phyloP scores from a whole-genome alignment of 1,140 invertebrate genomes.

The Heterodera schachtii region DNA sequence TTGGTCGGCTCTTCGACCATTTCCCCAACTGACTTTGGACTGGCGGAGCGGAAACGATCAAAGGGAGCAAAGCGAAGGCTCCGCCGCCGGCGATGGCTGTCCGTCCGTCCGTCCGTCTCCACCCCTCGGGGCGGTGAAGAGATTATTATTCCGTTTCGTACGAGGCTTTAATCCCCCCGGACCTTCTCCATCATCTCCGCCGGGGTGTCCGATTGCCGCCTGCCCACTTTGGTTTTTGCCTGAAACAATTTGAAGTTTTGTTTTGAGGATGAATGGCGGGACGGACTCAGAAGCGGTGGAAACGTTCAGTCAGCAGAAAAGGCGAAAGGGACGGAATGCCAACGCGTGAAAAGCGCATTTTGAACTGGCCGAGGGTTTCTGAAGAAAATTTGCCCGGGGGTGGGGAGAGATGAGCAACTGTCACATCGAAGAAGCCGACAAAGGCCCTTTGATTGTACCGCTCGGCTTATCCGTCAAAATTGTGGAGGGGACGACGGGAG shows the following conservation, averaged over 20 bases:
- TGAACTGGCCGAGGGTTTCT: background rate
- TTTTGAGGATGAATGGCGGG: background rate
- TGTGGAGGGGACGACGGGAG: background rate
- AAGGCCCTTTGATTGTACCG: background rate
- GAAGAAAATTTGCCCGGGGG: background rate
- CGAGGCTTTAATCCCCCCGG: background rate
- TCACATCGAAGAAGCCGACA: background rate
- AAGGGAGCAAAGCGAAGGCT: background rate
- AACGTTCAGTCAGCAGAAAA: background rate
- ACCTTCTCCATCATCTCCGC: background rate
- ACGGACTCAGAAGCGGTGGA: background rate
- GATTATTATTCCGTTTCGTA: slow-evolving; percentile 2
- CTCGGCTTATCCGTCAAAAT: slow-evolving; percentile 3
- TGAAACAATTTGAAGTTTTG: background rate
- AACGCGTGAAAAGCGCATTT: background rate
- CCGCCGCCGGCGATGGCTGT: background rate
- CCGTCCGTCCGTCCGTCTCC: background rate
- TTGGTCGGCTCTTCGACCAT: background rate
- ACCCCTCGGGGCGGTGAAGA: background rate
- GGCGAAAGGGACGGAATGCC: background rate
- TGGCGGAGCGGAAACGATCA: slow-evolving; percentile 1
- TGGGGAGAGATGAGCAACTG: background rate
- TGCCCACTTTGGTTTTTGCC: background rate
- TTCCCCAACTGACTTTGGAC: background rate
- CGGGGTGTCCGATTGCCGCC: background rate